A percentile compares a stretch with the other conserved stretches of the same genome.
phyloP scores from a whole-genome alignment of 2,113 vertebrate genomes.

The Platichthys flesus region DNA sequence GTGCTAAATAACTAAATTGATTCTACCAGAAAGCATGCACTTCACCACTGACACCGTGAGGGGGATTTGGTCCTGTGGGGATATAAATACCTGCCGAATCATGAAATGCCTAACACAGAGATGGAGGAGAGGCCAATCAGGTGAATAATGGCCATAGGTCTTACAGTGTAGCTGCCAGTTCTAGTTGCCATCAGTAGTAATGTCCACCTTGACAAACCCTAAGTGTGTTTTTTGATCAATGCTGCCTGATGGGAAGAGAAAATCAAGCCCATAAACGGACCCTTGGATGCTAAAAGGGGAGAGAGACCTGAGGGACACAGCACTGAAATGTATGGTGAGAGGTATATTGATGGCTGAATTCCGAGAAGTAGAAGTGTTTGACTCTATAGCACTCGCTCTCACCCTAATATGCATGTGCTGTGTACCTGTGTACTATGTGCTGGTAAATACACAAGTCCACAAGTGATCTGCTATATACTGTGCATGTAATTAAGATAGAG shows the following conservation, averaged over 20 bases:
- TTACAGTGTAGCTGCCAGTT: slow-evolving; percentile 70
- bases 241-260: slow-evolving; percentile 81
- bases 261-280: slow-evolving; percentile 83
- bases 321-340: slow-evolving; percentile 76
- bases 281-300: slow-evolving; percentile 82
- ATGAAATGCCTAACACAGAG: slow-evolving; percentile 80
- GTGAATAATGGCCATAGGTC: slow-evolving; percentile 82
- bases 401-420: slow-evolving; percentile 27
- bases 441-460: background rate
- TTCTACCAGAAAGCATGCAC: slow-evolving; percentile 76
- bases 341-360: slow-evolving; percentile 74
- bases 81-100: slow-evolving; percentile 84
- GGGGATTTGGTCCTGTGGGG: slow-evolving; percentile 67
- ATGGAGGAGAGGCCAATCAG: slow-evolving; percentile 83
- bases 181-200: slow-evolving; percentile 82
- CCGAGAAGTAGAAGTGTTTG: slow-evolving; percentile 77
- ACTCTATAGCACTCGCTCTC: slow-evolving; percentile 64
- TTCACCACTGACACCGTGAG: slow-evolving; percentile 71
- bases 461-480: slow-evolving; percentile 11
- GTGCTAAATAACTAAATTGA: slow-evolving; percentile 79
- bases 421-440: slow-evolving; percentile 13
- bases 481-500: slow-evolving; percentile 42
- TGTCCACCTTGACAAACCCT: slow-evolving; percentile 81
- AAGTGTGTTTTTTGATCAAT: slow-evolving; percentile 83
- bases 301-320: slow-evolving; percentile 71